Base-by-base conservation (phyloP, 2,888 invertebrate species). In the Xestia c-nigrum region DNA sequence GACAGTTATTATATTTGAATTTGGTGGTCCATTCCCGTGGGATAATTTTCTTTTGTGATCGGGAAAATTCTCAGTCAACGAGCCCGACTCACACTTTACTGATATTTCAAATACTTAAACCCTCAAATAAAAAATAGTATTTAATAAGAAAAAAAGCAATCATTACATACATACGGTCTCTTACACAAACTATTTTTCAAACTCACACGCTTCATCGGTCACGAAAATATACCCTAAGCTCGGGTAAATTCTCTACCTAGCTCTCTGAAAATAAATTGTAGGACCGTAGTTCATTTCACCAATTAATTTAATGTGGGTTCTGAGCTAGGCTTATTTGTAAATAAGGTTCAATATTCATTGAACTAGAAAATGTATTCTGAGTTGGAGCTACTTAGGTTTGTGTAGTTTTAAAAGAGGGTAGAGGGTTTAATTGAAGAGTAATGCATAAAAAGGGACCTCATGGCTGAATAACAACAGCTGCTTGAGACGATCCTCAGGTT, bases 271-370 rank as follows among this genome's bases (percentile, higher is more conserved):
- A 84, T 70, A 84, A 74, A 84, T 84, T 57, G 65, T 50, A 73
- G 57, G 59, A 31, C 10, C 59, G 14, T 31, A 69, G 68, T 78
- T 72, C 52, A 78, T 73, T 81, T 73, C 61, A 61, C 74, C 81
- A 84, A 81, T 81, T 81, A 81, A 81, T 79, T 81, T 55, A 63
- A 84, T 69, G 52, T 38, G 19, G 61, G 50, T 38, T 43, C 61
- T 55, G 47, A 50, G 59, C 63, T 67, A 68, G 57, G 63, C 74
- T 84, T 70, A 69, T 70, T 81, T 21, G 50, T 47, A 71, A 84
- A 80, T 78, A 73, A 14, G 38, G 52, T 71, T 84, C 63, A 47
- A 55, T 68, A 74, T 69, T 82, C 71, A 84, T 43, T 80, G 85
- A 59, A 3, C 38, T 71, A 38, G 85, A 84, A 71, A 81, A 81